Conservation (phyloP, 2,888 invertebrate species). For the Cheilosia vernalis region DNA sequence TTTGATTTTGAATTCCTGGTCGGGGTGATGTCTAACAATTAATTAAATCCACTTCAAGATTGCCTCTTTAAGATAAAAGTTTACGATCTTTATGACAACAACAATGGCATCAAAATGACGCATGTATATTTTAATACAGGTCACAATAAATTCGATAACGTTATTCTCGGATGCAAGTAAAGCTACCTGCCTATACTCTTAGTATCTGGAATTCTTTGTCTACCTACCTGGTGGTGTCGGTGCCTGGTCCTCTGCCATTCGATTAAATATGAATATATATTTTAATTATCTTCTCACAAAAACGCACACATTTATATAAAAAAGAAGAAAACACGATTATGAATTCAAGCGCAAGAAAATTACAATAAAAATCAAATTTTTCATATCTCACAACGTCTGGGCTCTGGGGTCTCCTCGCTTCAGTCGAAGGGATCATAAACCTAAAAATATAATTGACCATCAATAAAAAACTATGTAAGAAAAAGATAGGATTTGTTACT, state of each 20-base stretch:
- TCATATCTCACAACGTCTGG: conserved; percentile 40
- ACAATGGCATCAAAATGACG: conserved; percentile 27
- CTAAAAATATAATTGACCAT: conserved; percentile 49
- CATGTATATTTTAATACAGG: conserved; percentile 22
- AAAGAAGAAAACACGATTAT: conserved; percentile 26
- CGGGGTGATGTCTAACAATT: conserved; percentile 17
- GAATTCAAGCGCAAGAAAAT: conserved; percentile 42
- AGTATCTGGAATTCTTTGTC: conserved; percentile 16
- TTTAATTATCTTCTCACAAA: conserved; percentile 44
- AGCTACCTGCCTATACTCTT: neutral
- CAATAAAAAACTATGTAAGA: conserved; percentile 18
- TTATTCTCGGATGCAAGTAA: too few relatives aligned
- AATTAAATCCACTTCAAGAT: conserved; percentile 22
- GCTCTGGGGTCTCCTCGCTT: conserved; percentile 19
- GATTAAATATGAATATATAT: conserved; percentile 46
- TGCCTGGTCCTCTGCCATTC: conserved; percentile 1
- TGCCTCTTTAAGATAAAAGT: conserved; percentile 25
- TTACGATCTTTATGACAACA: conserved; percentile 39
- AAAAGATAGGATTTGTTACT: conserved; percentile 9
- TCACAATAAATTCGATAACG: conserved; percentile 17
- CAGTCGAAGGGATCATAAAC: conserved; percentile 38
- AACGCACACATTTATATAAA: neutral
- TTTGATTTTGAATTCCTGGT: conserved; percentile 5
- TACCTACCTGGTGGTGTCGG: conserved; percentile 11
- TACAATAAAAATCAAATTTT: conserved; percentile 61